Conservation (phyloP, 1,140 invertebrate species). For the Drosophila tani region DNA sequence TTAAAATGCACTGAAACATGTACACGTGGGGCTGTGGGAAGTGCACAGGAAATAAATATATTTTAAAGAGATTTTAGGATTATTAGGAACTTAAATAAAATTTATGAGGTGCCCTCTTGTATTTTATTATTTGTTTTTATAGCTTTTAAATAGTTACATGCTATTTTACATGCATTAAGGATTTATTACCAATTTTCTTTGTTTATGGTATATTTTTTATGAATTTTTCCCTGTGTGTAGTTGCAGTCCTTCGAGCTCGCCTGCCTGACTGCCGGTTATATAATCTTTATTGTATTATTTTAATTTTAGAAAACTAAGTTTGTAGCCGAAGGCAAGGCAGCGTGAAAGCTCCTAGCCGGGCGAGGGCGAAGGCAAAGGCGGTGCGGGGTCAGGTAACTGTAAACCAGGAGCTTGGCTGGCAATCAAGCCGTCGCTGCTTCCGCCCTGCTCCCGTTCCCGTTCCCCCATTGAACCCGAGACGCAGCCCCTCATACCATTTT, state of each 20-base stretch:
- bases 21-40: too few relatives aligned
- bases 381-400: constrained; percentile 31
- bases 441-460: neutral
- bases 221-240: constrained; percentile 7
- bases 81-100: neutral
- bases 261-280: constrained; percentile 50
- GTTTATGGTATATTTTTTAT: neutral
- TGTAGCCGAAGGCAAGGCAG: constrained; percentile 40
- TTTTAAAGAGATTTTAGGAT: neutral
- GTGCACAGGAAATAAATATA: neutral
- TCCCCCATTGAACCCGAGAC: constrained; percentile 23
- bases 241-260: constrained; percentile 13
- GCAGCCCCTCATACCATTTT: constrained; percentile 5
- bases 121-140: neutral
- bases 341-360: constrained; percentile 32
- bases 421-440: constrained; percentile 22
- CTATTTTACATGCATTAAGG: neutral
- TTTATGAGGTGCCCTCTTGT: neutral
- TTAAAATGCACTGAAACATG: constrained; percentile 9
- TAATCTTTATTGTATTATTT: constrained; percentile 83
- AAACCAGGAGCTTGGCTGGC: constrained; percentile 41
- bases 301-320: constrained; percentile 81
- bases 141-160: neutral
- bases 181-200: neutral
- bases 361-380: neutral